Percentiles rank a stretch among this genome's conserved stretches.
These are phyloP conservation scores for Numenius arquata DNA, from an alignment of 2,113 vertebrate genomes.

Conservation along the genomic window DNA sequence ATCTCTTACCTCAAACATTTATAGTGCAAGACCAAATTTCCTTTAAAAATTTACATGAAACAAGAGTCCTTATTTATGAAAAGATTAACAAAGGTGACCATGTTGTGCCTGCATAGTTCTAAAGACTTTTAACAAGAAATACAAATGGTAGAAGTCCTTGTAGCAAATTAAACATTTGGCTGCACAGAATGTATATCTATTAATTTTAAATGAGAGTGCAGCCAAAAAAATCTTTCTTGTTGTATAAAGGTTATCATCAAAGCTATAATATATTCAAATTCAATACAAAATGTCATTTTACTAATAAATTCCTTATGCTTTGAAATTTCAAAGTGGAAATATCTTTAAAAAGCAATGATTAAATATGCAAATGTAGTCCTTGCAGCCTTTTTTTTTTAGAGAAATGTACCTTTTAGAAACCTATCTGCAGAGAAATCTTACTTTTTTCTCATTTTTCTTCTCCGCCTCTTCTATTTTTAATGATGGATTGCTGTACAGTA, in stretches of 20 bases:
- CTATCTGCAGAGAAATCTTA: neutral
- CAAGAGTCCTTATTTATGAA: neutral
- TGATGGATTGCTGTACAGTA: constrained; percentile 40
- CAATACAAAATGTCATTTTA: constrained; percentile 57
- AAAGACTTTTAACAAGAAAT: constrained; percentile 32
- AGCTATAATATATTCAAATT: constrained; percentile 63
- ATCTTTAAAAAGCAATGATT: constrained; percentile 59
- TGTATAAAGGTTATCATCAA: constrained; percentile 60
- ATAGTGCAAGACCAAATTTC: neutral
- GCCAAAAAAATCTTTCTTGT: constrained; percentile 36
- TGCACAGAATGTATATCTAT: constrained; percentile 58
- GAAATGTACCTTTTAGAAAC: constrained; percentile 32
- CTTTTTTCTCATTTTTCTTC: constrained; percentile 37
- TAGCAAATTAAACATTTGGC: constrained; percentile 62
- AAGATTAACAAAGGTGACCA: neutral
- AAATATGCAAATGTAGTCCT: constrained; percentile 60
- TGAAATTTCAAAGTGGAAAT: constrained; percentile 57
- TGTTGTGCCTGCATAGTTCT: neutral
- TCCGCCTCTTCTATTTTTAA: constrained; percentile 47
- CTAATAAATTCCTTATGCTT: constrained; percentile 58
- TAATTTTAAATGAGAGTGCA: constrained; percentile 64
- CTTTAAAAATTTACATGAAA: neutral
- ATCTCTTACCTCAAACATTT: neutral
- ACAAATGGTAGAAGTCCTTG: constrained; percentile 30
- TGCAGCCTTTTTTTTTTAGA: constrained; percentile 1